A percentile compares a stretch with the other conserved stretches of the same genome.
phyloP scores from a whole-genome alignment of 2,888 invertebrate genomes.

The Ectemnius cavifrons region DNA sequence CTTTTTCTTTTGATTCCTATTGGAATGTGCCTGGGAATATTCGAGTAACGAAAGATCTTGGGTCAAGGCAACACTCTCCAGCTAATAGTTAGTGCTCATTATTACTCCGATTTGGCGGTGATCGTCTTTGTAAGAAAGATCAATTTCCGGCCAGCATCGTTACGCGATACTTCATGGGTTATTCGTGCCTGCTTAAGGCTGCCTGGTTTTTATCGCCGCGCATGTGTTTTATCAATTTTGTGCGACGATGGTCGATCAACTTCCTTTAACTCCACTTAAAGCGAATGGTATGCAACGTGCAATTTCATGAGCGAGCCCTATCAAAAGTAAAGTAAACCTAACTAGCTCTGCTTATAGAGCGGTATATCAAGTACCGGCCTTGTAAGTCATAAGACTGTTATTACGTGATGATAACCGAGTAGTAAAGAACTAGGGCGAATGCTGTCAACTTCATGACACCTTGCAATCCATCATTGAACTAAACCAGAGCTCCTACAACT shows the following conservation, averaged over 20 bases:
- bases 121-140: conserved; percentile 66
- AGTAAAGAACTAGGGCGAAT: too few relatives aligned
- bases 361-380: too few relatives aligned
- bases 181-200: conserved; percentile 43
- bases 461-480: too few relatives aligned
- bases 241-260: conserved; percentile 12
- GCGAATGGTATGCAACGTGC: too few relatives aligned
- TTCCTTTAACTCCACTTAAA: background rate
- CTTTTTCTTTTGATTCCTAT: conserved; percentile 45
- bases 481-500: too few relatives aligned
- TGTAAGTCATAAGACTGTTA: too few relatives aligned
- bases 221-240: conserved; percentile 32
- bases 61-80: conserved; percentile 37
- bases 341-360: too few relatives aligned
- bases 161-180: conserved; percentile 48
- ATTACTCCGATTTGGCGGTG: conserved; percentile 72
- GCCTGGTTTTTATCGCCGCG: conserved; percentile 29
- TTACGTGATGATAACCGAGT: too few relatives aligned
- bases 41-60: background rate
- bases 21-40: too few relatives aligned
- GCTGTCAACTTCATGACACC: too few relatives aligned
- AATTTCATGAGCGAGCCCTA: too few relatives aligned
- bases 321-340: too few relatives aligned
- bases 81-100: conserved; percentile 73
- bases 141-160: conserved; percentile 67